These are phyloP conservation scores for Drosophila pseudotakahashii DNA, from an alignment of 2,888 invertebrate species.

Conservation along the genomic window DNA sequence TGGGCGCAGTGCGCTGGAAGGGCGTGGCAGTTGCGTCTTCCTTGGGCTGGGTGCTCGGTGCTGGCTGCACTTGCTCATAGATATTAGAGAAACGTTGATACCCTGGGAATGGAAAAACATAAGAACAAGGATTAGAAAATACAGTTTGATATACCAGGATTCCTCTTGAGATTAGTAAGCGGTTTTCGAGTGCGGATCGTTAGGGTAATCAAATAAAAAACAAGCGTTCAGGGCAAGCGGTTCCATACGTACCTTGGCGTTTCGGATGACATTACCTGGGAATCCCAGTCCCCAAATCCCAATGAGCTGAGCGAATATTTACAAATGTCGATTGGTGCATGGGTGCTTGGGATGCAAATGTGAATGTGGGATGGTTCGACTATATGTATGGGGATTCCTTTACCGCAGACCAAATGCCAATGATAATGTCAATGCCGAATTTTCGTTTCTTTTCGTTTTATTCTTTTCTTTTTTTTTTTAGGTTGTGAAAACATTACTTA, in stretches of 20 bases:
- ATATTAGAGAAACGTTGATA: conserved; percentile 87
- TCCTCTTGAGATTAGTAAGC: conserved; percentile 44
- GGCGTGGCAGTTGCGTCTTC: conserved; percentile 56
- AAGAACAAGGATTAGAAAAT: conserved; percentile 1
- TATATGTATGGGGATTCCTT: conserved; percentile 28
- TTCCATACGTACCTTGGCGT: conserved; percentile 61
- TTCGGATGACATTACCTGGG: conserved; percentile 29
- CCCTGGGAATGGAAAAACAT: conserved; percentile 83
- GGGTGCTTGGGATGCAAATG: conserved; percentile 31
- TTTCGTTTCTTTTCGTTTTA: conserved; percentile 38
- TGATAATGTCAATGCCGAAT: conserved; percentile 63
- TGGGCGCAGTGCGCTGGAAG: conserved; percentile 84
- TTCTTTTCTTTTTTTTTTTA: conserved; percentile 36
- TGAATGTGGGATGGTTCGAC: conserved; percentile 24
- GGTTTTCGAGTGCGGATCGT: conserved; percentile 47
- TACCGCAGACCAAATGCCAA: conserved; percentile 55
- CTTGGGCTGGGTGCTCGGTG: conserved; percentile 52
- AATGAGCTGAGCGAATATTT: conserved; percentile 24
- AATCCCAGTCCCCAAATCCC: neutral
- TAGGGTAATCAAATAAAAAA: conserved; percentile 18
- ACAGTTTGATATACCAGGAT: neutral
- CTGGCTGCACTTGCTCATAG: conserved; percentile 75
- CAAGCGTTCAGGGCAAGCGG: conserved; percentile 56
- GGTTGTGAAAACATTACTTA: conserved; percentile 50
- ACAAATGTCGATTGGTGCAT: conserved; percentile 27